Percentiles rank a stretch among this genome's conserved stretches.
These are phyloP conservation scores for Tetropium fuscum DNA, from an alignment of 2,888 invertebrate genomes.

Conservation along the genomic window DNA sequence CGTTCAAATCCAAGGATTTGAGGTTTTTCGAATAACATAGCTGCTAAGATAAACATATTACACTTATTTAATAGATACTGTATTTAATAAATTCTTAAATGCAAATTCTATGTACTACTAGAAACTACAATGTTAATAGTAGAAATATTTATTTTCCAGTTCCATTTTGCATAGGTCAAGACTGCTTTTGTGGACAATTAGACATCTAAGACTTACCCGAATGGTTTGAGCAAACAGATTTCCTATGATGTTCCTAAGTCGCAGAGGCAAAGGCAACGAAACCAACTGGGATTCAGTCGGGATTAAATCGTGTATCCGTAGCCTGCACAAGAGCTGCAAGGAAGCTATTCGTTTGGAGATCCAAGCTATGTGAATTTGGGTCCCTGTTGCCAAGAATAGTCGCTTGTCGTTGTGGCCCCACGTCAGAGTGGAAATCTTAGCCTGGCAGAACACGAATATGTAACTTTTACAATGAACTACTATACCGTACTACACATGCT, in stretches of 20 bases:
- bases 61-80: too few species aligned
- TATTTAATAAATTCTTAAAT: too few species aligned
- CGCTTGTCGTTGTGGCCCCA: slow-evolving; percentile 99
- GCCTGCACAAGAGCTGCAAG: slow-evolving; percentile 88
- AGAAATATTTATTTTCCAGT: too few species aligned
- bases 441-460: slow-evolving; percentile 68
- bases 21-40: too few species aligned
- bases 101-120: too few species aligned
- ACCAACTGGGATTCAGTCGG: slow-evolving; percentile 81
- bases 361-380: slow-evolving; percentile 93
- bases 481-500: too few species aligned
- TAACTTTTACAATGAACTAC: too few species aligned
- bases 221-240: slow-evolving; percentile 95
- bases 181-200: background rate
- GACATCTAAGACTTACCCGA: slow-evolving; percentile 72
- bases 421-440: slow-evolving; percentile 91
- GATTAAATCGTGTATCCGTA: slow-evolving; percentile 82
- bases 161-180: too few species aligned
- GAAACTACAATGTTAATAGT: too few species aligned
- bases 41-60: too few species aligned
- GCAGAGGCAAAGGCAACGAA: slow-evolving; percentile 86
- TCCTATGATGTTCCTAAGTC: slow-evolving; percentile 86
- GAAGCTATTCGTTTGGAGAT: slow-evolving; percentile 92
- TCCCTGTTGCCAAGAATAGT: slow-evolving; percentile 93
- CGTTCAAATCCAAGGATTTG: too few species aligned